Percentiles rank a stretch among this genome's conserved stretches.
Evolutionary conservation across 2,888 invertebrate genomes (phyloP).

Genomic region (Pelosia muscerda): DNA sequence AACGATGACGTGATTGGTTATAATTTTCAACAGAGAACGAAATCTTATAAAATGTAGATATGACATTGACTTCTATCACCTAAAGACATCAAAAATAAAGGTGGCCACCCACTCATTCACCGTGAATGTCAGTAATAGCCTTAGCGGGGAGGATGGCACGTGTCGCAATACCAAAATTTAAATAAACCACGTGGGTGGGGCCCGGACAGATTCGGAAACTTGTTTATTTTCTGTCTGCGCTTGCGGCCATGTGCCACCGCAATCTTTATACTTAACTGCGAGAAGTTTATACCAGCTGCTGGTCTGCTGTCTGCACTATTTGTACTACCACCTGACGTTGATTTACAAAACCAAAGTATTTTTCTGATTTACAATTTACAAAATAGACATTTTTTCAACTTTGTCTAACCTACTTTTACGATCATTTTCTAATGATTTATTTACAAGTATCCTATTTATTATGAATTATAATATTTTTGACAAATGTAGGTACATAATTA

Average conservation of each 20-base stretch:
- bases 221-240: slow-evolving; percentile 49
- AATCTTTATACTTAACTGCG: slow-evolving; percentile 34
- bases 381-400: too few relatives aligned
- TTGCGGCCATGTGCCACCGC: slow-evolving; percentile 32
- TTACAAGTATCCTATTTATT: too few relatives aligned
- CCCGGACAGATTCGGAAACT: slow-evolving; percentile 48
- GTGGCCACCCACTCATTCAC: slow-evolving; percentile 38
- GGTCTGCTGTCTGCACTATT: too few relatives aligned
- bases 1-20: background rate
- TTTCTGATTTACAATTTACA: too few relatives aligned
- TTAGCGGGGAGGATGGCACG: slow-evolving; percentile 59
- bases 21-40: background rate
- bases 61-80: slow-evolving; percentile 17
- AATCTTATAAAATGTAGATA: background rate
- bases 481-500: too few relatives aligned
- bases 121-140: slow-evolving; percentile 60
- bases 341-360: too few relatives aligned
- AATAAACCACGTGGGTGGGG: slow-evolving; percentile 45
- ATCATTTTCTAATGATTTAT: too few relatives aligned
- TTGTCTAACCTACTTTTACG: too few relatives aligned
- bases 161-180: slow-evolving; percentile 42
- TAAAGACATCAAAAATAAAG: background rate
- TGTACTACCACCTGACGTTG: too few relatives aligned
- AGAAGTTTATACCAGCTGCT: background rate
- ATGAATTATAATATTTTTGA: too few relatives aligned